Conservation (phyloP, 2,797 vertebrate species). For the Australoheros facetus region DNA sequence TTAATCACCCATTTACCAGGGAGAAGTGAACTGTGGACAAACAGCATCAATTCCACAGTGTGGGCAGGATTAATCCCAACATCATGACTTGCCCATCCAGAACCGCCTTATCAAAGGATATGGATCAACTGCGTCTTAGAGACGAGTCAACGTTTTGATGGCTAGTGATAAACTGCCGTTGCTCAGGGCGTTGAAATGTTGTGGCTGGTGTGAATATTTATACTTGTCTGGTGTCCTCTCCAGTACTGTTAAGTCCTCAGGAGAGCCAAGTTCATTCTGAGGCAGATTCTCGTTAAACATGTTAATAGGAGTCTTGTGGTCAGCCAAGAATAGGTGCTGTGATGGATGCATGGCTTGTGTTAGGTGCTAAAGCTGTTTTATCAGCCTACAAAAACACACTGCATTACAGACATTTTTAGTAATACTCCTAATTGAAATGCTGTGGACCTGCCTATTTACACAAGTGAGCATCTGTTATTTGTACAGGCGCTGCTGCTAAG, state of each 20-base stretch:
- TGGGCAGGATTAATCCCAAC: constrained; percentile 49
- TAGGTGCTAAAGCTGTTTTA: constrained; percentile 5
- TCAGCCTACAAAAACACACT: not conserved
- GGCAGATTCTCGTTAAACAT: constrained; percentile 23
- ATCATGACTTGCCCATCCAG: constrained; percentile 60
- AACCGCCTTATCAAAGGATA: constrained; percentile 60
- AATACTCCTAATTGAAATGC: constrained; percentile 30
- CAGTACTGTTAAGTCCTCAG: constrained; percentile 31
- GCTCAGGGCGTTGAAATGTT: constrained; percentile 40
- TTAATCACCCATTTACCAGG: constrained; percentile 71
- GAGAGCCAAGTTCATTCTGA: constrained; percentile 26
- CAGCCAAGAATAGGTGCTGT: not conserved
- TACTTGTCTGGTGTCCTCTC: constrained; percentile 22
- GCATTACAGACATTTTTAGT: constrained; percentile 2
- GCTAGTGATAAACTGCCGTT: constrained; percentile 34
- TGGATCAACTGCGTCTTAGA: constrained; percentile 52
- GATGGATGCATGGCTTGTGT: not conserved
- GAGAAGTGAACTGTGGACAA: constrained; percentile 67
- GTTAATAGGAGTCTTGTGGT: constrained; percentile 44
- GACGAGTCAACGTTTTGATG: constrained; percentile 32
- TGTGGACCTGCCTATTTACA: constrained; percentile 31
- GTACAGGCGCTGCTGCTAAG: constrained; percentile 8
- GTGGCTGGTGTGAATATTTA: constrained; percentile 26
- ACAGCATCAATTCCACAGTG: constrained; percentile 64
- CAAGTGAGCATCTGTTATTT: constrained; percentile 36